Evolutionary conservation across 1,140 invertebrate genomes (phyloP), one percentile per base, ranked within the genome.

Genomic region (Calosoma granatense): DNA sequence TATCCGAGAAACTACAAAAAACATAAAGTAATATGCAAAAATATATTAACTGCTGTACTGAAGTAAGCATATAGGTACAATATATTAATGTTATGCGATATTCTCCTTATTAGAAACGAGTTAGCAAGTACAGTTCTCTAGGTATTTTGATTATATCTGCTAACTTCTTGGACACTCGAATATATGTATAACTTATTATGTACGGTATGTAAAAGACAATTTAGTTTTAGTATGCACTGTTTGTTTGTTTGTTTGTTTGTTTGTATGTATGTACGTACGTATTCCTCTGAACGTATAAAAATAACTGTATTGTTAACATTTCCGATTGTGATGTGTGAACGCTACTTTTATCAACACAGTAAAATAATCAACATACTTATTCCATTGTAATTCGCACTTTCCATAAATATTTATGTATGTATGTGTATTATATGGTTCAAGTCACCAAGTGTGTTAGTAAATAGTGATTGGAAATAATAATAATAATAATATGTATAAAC

Each of bases 1-100:
- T 47, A 47, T 47, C 17, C 41, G 41, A 47, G 41, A 47, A 47
- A 47, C 41, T 47, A 47, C 41, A 47, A 47, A 47, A 47, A 47
- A 47, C 41, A 47, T 47, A 47, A 47, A 47, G 15, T 12, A 36
- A 47, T 47, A 47, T 47, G 41, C 41, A 47, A 47, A 47, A 47
- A 47, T 47, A 47, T 47, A 47, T 47, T 47, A 47, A 47, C 17
- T 47, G 41, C 6, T 47, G 41, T 47, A 47, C 41, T 47, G 41
- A 47, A 47, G 41, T 47, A 47, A 47, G 41, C 41, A 36, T 47
- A 47, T 6, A 47, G 41, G 41, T 47, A 47, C 41, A 47, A 47
- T 47, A 47, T 9, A 47, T 47, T 36, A 36, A 36, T 47, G 41
- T 47, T 47, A 47, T 17, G 41, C 41, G 15, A 12, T 47, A 47